Conservation (phyloP, 2,797 vertebrate species). For the Phalanger gymnotis region DNA sequence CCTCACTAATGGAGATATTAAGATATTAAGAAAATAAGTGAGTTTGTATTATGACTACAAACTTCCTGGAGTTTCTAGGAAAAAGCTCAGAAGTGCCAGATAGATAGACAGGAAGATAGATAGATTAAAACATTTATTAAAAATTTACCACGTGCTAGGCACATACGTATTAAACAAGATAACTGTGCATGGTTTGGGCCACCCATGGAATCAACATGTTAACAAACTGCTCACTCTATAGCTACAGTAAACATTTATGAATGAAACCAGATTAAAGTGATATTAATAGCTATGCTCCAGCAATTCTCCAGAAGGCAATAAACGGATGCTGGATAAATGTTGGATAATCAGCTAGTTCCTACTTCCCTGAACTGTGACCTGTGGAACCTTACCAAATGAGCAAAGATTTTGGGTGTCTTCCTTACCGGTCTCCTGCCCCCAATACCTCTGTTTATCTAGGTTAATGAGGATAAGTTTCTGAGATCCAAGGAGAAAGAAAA, state of each 20-base stretch:
- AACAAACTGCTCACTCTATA: constrained; percentile 2
- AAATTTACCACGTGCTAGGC: not conserved
- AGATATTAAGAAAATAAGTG: not conserved
- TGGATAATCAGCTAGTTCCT: constrained; percentile 24
- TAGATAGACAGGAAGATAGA: not conserved
- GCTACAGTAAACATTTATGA: not conserved
- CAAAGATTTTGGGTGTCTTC: constrained; percentile 32
- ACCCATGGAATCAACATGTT: not conserved
- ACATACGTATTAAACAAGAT: not conserved
- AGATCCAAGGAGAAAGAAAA: not conserved
- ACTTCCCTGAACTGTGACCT: constrained; percentile 48
- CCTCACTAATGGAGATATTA: not conserved
- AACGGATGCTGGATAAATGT: constrained; percentile 51
- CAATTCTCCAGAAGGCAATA: constrained; percentile 49
- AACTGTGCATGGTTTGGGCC: not conserved
- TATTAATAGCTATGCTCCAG: constrained; percentile 49
- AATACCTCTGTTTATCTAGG: not conserved
- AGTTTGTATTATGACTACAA: not conserved
- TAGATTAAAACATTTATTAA: not conserved
- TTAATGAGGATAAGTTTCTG: not conserved
- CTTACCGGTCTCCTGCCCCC: not conserved
- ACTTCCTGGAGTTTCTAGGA: not conserved
- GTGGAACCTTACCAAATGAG: constrained; percentile 28
- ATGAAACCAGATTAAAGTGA: constrained; percentile 24
- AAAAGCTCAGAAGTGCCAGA: not conserved